A percentile compares a stretch with the other conserved stretches of the same genome.
Evolutionary conservation across 2,797 vertebrate species (phyloP).

Genomic region (Sylvia borin): DNA sequence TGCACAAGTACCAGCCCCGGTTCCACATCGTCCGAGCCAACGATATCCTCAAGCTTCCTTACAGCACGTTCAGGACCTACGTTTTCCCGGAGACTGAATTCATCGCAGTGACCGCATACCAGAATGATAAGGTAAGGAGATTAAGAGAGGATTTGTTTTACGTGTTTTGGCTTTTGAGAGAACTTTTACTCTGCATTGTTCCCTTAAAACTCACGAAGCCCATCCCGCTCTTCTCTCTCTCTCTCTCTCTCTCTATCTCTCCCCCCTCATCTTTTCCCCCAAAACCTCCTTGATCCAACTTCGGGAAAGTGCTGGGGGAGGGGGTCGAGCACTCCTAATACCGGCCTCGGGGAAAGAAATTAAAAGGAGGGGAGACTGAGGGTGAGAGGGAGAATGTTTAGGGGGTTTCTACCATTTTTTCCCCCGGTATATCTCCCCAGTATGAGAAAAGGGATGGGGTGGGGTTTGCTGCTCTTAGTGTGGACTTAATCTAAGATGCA

Average conservation of each 20-base stretch:
- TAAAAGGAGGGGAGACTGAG: neutral
- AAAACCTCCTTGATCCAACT: neutral
- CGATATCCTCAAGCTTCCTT: slow-evolving; percentile 96
- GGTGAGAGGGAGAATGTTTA: neutral
- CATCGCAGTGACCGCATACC: slow-evolving; percentile 98
- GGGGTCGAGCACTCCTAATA: neutral
- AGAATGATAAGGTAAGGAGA: slow-evolving; percentile 95
- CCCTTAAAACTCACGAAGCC: slow-evolving; percentile 45
- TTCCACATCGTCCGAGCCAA: slow-evolving; percentile 98
- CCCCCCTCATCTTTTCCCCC: neutral
- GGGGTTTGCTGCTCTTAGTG: neutral
- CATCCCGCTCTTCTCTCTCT: neutral
- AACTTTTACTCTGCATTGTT: slow-evolving; percentile 57
- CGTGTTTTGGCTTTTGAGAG: slow-evolving; percentile 43
- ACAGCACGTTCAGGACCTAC: slow-evolving; percentile 97
- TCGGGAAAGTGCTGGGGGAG: neutral
- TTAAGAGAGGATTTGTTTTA: slow-evolving; percentile 43
- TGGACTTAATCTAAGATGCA: slow-evolving; percentile 32
- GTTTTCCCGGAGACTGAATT: slow-evolving; percentile 98
- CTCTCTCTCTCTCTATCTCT: neutral
- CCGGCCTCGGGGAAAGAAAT: neutral
- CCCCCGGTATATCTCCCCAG: rapidly evolving
- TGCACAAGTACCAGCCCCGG: slow-evolving; percentile 98
- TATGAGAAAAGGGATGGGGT: neutral
- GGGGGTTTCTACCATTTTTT: neutral